These are phyloP conservation scores for Dione vanillae DNA, from an alignment of 2,888 invertebrate species.

Conservation along the genomic window DNA sequence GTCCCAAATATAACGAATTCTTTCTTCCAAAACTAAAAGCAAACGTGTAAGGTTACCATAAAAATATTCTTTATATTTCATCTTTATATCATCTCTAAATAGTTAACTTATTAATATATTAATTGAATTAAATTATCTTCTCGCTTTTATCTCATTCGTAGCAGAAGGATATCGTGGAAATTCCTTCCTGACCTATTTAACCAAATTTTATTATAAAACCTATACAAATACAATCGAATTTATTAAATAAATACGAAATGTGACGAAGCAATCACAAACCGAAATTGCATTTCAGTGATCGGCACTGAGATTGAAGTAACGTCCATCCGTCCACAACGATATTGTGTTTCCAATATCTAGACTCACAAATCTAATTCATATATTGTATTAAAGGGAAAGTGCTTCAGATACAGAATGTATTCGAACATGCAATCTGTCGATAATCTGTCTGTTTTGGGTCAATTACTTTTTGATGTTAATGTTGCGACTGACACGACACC, in stretches of 20 bases:
- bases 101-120: no score
- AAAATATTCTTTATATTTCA: not conserved
- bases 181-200: no score
- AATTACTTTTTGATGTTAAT: slow-evolving; percentile 44
- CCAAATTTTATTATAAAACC: no score
- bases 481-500: slow-evolving; percentile 35
- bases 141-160: no score
- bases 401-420: slow-evolving; percentile 32
- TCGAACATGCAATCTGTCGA: slow-evolving; percentile 46
- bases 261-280: slow-evolving; percentile 6
- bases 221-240: not conserved
- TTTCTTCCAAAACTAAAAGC: not conserved
- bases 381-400: slow-evolving; percentile 35
- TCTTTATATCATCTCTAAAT: not conserved
- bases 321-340: slow-evolving; percentile 18
- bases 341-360: slow-evolving; percentile 38
- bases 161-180: no score
- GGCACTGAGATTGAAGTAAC: slow-evolving; percentile 31
- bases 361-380: slow-evolving; percentile 22
- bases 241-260: not conserved
- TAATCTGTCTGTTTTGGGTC: slow-evolving; percentile 45
- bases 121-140: no score
- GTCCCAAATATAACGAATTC: not conserved
- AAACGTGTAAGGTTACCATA: not conserved
- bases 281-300: slow-evolving; percentile 33